phyloP scores from a whole-genome alignment of 2,797 vertebrate genomes.

The Alcedo atthis region DNA sequence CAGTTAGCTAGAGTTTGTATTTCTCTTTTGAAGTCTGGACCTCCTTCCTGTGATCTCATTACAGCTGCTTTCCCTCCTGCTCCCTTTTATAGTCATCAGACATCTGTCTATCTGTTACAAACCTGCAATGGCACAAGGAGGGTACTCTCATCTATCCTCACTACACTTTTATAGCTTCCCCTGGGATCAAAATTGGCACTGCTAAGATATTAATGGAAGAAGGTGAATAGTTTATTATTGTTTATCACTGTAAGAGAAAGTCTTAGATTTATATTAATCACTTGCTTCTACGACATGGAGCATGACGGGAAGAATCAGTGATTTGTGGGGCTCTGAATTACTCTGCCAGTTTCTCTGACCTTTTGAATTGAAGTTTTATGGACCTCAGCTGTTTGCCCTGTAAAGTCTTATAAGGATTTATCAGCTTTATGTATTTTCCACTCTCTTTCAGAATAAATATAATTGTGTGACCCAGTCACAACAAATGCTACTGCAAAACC shows the following conservation, averaged over 20 bases:
- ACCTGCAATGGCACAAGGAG: not conserved
- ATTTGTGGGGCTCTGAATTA: slow-evolving; percentile 19
- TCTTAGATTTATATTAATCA: not conserved
- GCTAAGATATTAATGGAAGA: not conserved
- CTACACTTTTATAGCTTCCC: not conserved
- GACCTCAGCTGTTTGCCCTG: not conserved
- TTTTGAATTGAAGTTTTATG: slow-evolving; percentile 31
- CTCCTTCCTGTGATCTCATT: not conserved
- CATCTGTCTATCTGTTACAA: not conserved
- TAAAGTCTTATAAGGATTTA: not conserved
- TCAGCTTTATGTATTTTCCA: not conserved
- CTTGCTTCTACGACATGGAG: not conserved
- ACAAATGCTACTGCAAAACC: not conserved
- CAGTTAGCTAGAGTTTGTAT: not conserved
- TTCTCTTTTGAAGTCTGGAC: not conserved
- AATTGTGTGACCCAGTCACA: not conserved
- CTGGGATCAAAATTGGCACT: not conserved
- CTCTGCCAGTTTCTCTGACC: slow-evolving; percentile 6
- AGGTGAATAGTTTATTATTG: not conserved
- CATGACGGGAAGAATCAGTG: not conserved
- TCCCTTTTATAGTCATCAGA: not conserved
- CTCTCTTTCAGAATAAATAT: not conserved
- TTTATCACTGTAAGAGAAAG: not conserved
- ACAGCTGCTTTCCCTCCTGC: not conserved
- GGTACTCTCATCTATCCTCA: not conserved